Conservation (phyloP, 2,113 vertebrate species). For the Ibidorhyncha struthersii region DNA sequence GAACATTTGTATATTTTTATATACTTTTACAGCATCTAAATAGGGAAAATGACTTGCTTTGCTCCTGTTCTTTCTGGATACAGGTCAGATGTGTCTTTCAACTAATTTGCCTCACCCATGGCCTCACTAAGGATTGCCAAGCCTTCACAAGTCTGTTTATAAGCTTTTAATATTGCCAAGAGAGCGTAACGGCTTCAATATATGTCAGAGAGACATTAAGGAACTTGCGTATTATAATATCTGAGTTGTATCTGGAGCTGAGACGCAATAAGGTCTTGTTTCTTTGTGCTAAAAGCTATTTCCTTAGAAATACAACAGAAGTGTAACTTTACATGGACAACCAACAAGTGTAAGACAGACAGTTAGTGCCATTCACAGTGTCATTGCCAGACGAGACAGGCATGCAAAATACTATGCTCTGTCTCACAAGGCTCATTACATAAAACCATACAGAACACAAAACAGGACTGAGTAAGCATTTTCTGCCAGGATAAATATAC, state of each 20-base stretch:
- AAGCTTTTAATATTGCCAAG: neutral
- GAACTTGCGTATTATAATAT: neutral
- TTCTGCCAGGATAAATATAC: constrained; percentile 2
- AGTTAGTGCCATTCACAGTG: neutral
- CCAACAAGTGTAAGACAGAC: neutral
- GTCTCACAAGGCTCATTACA: neutral
- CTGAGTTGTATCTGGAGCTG: neutral
- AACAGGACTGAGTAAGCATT: neutral
- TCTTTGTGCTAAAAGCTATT: neutral
- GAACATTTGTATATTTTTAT: neutral
- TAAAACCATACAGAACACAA: constrained; percentile 33
- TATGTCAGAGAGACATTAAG: neutral
- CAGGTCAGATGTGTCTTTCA: neutral
- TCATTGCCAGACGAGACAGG: neutral
- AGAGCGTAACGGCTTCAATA: neutral
- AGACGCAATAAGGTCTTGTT: neutral
- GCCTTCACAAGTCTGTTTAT: neutral
- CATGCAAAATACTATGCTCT: neutral
- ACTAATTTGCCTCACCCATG: neutral
- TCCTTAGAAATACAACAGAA: neutral
- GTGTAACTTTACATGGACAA: neutral
- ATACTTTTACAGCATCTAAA: neutral
- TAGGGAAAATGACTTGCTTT: neutral
- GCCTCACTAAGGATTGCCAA: neutral
- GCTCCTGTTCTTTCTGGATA: constrained; percentile 17